These are phyloP conservation scores for Vespertilio murinus DNA, from an alignment of 2,797 vertebrate genomes.

Conservation along the genomic window DNA sequence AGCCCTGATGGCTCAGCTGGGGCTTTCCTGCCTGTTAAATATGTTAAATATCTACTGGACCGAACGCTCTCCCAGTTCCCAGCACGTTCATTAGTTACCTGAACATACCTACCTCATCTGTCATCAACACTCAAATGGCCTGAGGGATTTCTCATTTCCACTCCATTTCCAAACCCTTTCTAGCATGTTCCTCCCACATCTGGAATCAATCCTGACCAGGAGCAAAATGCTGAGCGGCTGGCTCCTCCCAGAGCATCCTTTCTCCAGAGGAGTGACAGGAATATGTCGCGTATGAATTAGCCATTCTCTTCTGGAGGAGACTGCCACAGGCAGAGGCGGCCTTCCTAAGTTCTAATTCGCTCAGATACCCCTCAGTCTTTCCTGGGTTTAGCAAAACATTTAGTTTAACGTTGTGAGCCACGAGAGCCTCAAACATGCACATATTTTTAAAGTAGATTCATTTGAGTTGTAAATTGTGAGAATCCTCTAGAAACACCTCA, in stretches of 20 bases:
- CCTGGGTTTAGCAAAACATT: slow-evolving; percentile 57
- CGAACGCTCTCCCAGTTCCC: slow-evolving; percentile 35
- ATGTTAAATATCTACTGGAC: slow-evolving; percentile 2
- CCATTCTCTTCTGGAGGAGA: slow-evolving; percentile 20
- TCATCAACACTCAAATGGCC: slow-evolving; percentile 70
- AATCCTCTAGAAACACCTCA: slow-evolving; percentile 22
- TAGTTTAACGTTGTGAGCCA: slow-evolving; percentile 55
- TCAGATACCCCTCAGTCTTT: slow-evolving; percentile 32
- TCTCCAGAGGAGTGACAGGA: slow-evolving; percentile 45
- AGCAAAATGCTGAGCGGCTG: slow-evolving; percentile 47
- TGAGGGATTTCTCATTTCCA: slow-evolving; percentile 75
- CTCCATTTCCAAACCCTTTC: slow-evolving; percentile 70
- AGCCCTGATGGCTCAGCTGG: background rate
- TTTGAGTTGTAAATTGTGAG: slow-evolving; percentile 51
- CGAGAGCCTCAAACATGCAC: background rate
- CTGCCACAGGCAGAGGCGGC: background rate
- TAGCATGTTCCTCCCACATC: slow-evolving; percentile 73
- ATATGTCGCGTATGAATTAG: background rate
- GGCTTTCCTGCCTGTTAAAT: slow-evolving; percentile 42
- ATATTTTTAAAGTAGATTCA: slow-evolving; percentile 54
- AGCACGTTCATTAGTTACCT: slow-evolving; percentile 69
- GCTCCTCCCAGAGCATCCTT: slow-evolving; percentile 20
- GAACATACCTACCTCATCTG: slow-evolving; percentile 70
- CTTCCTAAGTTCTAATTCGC: slow-evolving; percentile 29
- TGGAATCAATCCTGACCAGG: slow-evolving; percentile 73